Evolutionary conservation across 2,797 vertebrate species (phyloP).

Genomic region (Cuculus canorus): DNA sequence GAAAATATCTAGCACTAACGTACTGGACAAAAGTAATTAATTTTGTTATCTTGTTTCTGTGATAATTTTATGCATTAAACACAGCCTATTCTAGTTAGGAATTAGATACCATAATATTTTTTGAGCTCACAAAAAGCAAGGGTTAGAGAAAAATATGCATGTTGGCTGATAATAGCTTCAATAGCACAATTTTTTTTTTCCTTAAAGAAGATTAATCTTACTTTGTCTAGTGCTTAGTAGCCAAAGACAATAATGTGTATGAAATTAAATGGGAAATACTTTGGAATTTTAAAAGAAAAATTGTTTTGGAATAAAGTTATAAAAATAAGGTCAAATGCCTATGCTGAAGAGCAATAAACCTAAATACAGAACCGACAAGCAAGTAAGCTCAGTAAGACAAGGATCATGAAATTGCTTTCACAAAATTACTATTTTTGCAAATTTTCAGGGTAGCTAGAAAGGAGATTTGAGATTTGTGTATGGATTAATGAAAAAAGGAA

Average conservation of each 20-base stretch:
- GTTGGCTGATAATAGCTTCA: slow-evolving; percentile 7
- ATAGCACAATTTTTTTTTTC: not conserved
- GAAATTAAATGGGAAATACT: slow-evolving; percentile 42
- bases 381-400: not conserved
- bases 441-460: not conserved
- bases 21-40: not conserved
- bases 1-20: not conserved
- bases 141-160: not conserved
- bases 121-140: not conserved
- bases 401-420: not conserved
- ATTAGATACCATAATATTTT: not conserved
- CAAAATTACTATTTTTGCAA: not conserved
- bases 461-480: not conserved
- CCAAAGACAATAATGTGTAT: slow-evolving; percentile 31
- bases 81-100: not conserved
- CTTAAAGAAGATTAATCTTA: slow-evolving; percentile 42
- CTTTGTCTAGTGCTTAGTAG: slow-evolving; percentile 28
- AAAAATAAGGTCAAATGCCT: not conserved
- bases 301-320: slow-evolving; percentile 12
- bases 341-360: not conserved
- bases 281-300: slow-evolving; percentile 33
- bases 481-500: not conserved
- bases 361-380: not conserved
- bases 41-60: not conserved
- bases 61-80: not conserved